A percentile compares a stretch with the other conserved stretches of the same genome.
Conservation (phyloP, 2,888 invertebrate genomes). For the Ectobius pallidus region DNA sequence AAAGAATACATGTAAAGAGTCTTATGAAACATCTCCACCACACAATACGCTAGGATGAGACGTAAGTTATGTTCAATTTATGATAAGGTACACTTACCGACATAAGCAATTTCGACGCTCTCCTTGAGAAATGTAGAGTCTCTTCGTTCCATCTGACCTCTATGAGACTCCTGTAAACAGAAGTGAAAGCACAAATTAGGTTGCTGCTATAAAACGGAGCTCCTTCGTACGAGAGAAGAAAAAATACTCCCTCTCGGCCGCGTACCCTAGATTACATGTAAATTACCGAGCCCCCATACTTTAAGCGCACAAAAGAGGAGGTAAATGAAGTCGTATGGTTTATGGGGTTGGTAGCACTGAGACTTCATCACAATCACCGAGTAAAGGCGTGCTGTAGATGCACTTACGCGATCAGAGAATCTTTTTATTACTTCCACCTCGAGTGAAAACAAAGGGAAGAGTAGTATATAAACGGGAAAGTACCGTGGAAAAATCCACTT, state of each 20-base stretch:
- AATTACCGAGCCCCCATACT: not conserved
- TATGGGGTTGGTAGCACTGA: not conserved
- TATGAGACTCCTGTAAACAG: slow-evolving; percentile 58
- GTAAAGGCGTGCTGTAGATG: too few relatives aligned
- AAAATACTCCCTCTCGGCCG: not conserved
- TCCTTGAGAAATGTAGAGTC: slow-evolving; percentile 63
- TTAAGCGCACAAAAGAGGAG: not conserved
- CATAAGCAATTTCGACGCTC: slow-evolving; percentile 64
- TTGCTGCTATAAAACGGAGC: not conserved
- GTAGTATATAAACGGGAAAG: too few relatives aligned
- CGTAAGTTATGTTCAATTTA: too few relatives aligned
- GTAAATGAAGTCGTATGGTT: slow-evolving; percentile 10
- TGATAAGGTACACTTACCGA: slow-evolving; percentile 65
- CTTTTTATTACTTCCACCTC: too few relatives aligned
- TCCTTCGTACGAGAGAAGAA: not conserved
- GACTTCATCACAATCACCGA: not conserved
- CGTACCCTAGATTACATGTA: slow-evolving; percentile 1
- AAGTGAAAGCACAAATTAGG: slow-evolving; percentile 17
- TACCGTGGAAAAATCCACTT: too few relatives aligned
- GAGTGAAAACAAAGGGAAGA: too few relatives aligned
- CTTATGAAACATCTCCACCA: too few relatives aligned
- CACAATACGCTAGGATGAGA: too few relatives aligned
- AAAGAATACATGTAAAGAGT: too few relatives aligned
- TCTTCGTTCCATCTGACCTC: slow-evolving; percentile 66
- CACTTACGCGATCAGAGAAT: too few relatives aligned